Conservation (phyloP, 2,113 vertebrate genomes). For the Gobius niger region DNA sequence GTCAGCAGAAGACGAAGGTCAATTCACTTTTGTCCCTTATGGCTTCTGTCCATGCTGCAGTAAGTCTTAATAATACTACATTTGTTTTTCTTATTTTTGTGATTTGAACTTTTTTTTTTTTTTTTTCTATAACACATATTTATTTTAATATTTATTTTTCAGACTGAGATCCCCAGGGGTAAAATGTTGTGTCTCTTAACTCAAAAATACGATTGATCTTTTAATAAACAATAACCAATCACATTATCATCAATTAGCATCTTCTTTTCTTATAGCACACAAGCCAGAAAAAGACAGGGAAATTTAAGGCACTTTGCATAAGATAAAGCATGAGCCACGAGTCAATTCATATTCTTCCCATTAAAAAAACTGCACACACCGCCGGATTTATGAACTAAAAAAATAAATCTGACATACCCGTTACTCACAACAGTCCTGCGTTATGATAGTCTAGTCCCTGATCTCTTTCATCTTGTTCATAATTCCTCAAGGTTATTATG, state of each 20-base stretch:
- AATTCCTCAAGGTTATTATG: conserved; percentile 64
- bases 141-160: too few species aligned
- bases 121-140: too few species aligned
- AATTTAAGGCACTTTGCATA: too few species aligned
- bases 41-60: conserved; percentile 27
- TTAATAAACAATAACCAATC: too few species aligned
- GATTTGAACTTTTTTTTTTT: too few species aligned
- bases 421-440: conserved; percentile 47
- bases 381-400: conserved; percentile 31
- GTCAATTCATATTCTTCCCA: conserved; percentile 29
- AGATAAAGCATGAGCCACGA: too few species aligned
- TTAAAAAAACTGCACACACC: conserved; percentile 29
- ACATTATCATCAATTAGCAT: too few species aligned
- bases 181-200: conserved; percentile 20
- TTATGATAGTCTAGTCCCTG: conserved; percentile 41
- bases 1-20: conserved; percentile 12
- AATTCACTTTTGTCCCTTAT: conserved; percentile 17
- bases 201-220: too few species aligned
- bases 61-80: conserved; percentile 36
- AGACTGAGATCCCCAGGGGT: conserved; percentile 41
- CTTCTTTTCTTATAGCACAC: too few species aligned
- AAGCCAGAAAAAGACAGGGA: too few species aligned
- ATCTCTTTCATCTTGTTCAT: conserved; percentile 69
- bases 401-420: conserved; percentile 35
- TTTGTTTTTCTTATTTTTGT: conserved; percentile 30